These are phyloP conservation scores for Tineola bisselliella DNA, from an alignment of 2,888 invertebrate species.

Conservation along the genomic window DNA sequence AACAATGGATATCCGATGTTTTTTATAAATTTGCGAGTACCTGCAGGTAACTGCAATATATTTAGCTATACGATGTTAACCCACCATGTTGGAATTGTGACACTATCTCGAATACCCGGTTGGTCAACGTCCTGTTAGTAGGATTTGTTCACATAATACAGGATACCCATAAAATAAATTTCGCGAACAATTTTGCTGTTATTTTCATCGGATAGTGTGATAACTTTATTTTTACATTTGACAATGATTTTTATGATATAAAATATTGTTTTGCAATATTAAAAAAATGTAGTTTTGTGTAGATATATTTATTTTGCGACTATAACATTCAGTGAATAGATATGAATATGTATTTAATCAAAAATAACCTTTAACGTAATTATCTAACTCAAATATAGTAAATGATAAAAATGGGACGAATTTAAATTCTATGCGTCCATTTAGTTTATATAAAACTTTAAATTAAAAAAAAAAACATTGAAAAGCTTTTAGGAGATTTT, in stretches of 20 bases:
- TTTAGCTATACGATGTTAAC: slow-evolving; percentile 7
- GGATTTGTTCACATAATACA: background rate
- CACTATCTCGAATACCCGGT: slow-evolving; percentile 5
- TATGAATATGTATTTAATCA: no score
- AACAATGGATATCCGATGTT: background rate
- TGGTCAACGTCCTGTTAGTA: slow-evolving; percentile 3
- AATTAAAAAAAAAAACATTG: slow-evolving; percentile 35
- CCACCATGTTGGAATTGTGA: slow-evolving; percentile 3
- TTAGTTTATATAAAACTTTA: no score
- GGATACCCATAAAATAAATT: background rate
- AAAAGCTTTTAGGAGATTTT: slow-evolving; percentile 40
- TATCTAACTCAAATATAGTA: no score
- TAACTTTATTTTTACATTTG: background rate
- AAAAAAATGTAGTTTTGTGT: no score
- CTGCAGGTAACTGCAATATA: slow-evolving; percentile 7
- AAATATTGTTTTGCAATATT: no score
- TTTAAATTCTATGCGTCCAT: no score
- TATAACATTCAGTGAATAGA: no score
- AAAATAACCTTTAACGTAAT: no score
- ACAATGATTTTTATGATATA: no score
- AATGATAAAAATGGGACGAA: no score
- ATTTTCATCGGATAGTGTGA: background rate
- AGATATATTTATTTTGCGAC: no score
- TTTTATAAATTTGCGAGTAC: background rate
- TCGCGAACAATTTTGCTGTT: background rate